phyloP scores from a whole-genome alignment of 2,113 vertebrate genomes.

The Desmodus rotundus region DNA sequence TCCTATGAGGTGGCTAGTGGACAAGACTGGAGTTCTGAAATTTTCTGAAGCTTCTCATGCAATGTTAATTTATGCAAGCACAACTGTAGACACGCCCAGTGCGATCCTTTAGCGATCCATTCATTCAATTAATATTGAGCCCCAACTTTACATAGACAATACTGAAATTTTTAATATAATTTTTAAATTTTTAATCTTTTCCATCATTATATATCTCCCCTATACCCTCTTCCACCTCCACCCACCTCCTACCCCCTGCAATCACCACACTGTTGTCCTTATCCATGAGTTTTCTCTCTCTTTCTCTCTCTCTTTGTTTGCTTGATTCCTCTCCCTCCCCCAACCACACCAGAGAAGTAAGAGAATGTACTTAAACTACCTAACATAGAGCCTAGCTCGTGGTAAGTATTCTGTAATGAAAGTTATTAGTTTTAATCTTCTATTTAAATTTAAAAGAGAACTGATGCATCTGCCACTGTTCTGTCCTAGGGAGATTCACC shows the following conservation, averaged over 20 bases:
- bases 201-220: too few relatives aligned
- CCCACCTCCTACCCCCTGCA: too few relatives aligned
- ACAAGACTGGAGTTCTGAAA: not conserved
- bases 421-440: slow-evolving; percentile 1
- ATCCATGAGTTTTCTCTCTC: too few relatives aligned
- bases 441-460: not conserved
- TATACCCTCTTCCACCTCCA: too few relatives aligned
- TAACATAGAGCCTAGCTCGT: not conserved
- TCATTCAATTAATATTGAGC: not conserved
- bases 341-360: not conserved
- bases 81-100: not conserved
- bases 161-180: not conserved
- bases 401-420: slow-evolving; percentile 1
- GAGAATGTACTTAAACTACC: not conserved
- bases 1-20: not conserved
- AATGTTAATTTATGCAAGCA: not conserved
- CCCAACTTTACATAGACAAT: not conserved
- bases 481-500: not conserved
- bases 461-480: not conserved
- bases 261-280: too few relatives aligned
- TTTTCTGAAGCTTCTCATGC: not conserved
- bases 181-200: too few relatives aligned
- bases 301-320: too few relatives aligned
- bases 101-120: not conserved
- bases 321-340: too few relatives aligned